phyloP scores from a whole-genome alignment of 2,113 vertebrate genomes.

The Lutjanus erythropterus region DNA sequence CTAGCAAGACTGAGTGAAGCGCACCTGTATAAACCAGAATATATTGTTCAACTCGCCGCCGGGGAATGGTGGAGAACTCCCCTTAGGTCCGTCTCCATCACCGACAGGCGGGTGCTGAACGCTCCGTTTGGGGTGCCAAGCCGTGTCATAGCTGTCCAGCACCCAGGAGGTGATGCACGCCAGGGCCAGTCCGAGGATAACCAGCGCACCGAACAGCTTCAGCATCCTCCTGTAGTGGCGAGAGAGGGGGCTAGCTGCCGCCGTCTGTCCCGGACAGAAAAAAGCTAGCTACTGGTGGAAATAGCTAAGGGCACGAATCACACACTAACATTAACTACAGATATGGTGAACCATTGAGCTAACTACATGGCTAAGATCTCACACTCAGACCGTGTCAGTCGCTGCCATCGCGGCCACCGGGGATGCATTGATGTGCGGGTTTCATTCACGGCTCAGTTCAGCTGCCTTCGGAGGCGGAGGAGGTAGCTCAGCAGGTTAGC shows the following conservation, averaged over 20 bases:
- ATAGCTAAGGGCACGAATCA: slow-evolving; percentile 50
- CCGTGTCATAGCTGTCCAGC: slow-evolving; percentile 85
- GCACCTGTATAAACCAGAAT: slow-evolving; percentile 92
- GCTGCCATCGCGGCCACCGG: slow-evolving; percentile 65
- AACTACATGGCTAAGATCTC: slow-evolving; percentile 68
- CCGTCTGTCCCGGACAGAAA: slow-evolving; percentile 66
- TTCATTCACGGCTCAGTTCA: slow-evolving; percentile 51
- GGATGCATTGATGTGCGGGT: slow-evolving; percentile 55
- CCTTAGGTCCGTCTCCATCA: slow-evolving; percentile 31
- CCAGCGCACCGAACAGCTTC: slow-evolving; percentile 79
- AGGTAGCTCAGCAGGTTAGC: slow-evolving; percentile 43
- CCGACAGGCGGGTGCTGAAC: slow-evolving; percentile 39
- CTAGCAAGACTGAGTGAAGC: slow-evolving; percentile 13
- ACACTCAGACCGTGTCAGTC: slow-evolving; percentile 66
- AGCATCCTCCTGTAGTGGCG: slow-evolving; percentile 80
- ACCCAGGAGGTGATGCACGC: slow-evolving; percentile 85
- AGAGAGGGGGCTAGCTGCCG: slow-evolving; percentile 67
- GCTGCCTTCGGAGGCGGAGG: slow-evolving; percentile 50
- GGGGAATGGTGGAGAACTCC: slow-evolving; percentile 76
- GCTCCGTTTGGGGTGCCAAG: slow-evolving; percentile 79
- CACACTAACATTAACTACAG: slow-evolving; percentile 63
- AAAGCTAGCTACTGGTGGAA: slow-evolving; percentile 58
- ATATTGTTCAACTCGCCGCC: slow-evolving; percentile 81
- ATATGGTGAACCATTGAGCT: slow-evolving; percentile 12
- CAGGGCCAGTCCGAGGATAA: slow-evolving; percentile 82